These are phyloP conservation scores for Clarias magur DNA, from an alignment of 2,113 vertebrate genomes.

Conservation along the genomic window DNA sequence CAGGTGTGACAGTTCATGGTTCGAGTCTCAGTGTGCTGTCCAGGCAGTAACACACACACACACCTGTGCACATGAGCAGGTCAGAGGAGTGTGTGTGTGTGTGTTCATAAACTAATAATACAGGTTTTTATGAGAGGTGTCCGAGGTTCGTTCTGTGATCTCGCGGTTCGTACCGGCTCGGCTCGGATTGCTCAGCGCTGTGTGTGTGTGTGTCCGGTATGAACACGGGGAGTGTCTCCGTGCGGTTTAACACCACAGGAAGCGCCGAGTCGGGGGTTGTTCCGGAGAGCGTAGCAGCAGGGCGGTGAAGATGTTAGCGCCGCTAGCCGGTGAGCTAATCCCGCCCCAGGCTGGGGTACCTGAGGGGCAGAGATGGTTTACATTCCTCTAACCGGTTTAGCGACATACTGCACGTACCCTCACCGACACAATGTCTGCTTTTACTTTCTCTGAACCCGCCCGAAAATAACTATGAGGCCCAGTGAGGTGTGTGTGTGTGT, in stretches of 20 bases:
- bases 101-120: no score
- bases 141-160: not conserved
- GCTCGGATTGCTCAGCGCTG: no score
- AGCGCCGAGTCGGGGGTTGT: no score
- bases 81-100: no score
- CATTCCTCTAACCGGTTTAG: slow-evolving; percentile 54
- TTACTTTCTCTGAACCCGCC: not conserved
- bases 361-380: slow-evolving; percentile 33
- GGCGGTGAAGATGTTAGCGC: not conserved
- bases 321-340: not conserved
- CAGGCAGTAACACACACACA: no score
- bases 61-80: no score
- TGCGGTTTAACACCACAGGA: not conserved
- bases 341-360: not conserved
- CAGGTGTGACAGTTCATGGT: no score
- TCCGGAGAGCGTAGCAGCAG: no score
- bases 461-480: no score
- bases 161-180: not conserved
- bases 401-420: slow-evolving; percentile 54
- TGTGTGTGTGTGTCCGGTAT: not conserved
- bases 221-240: not conserved
- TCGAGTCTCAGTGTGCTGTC: no score
- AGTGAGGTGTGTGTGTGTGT: not conserved
- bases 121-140: not conserved
- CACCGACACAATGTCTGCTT: not conserved